Evolutionary conservation across 1,140 invertebrate genomes (phyloP), one percentile per base, ranked within the genome.

Genomic region (Trachymyrmex cornetzi): DNA sequence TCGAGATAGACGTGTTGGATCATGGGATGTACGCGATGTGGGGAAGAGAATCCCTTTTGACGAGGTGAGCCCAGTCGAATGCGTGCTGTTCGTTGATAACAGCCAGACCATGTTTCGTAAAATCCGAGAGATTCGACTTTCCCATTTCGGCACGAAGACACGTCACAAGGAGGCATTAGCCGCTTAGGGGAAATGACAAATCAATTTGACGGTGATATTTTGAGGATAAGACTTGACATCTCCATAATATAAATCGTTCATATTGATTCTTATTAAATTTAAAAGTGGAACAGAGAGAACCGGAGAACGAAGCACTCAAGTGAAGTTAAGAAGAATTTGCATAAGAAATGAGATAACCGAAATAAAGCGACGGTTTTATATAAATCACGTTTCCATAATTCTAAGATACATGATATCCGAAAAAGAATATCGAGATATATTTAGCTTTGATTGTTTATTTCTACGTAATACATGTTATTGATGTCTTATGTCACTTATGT

Each of bases 51-150:
- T 92, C 91, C 87, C 91, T 92, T 92, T 92, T 91, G 91, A 92
- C 88, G 91, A 87, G 90, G 85, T 80, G 85, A 88, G 91, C 90
- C 82, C 81, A 90, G 91, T 91, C 90, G 91, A 92, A 91, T 91
- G 91, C 88, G 90, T 92, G 91, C 88, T 90, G 72, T 90, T 91
- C 86, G 90, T 89, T 91, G 91, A 92, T 92, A 92, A 92, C 89
- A 88, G 74, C 84, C 82, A 82, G 77, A 53, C 89, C 69, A 85
- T 91, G 90, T 91, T 91, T 91, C 84, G 90, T 80, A 81, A 90
- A 91, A 91, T 90, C 90, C 89, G 69, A 69, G 84, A 91, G 89
- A 90, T 91, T 90, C 89, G 74, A 90, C 90, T 91, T 91, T 91
- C 90, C 90, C 90, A 91, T 91, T 90, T 79, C 69, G 77, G n/a